Percentiles rank a stretch among this genome's conserved stretches.
Conservation (phyloP, 2,797 vertebrate genomes). For the Sebastes paucispinis region DNA sequence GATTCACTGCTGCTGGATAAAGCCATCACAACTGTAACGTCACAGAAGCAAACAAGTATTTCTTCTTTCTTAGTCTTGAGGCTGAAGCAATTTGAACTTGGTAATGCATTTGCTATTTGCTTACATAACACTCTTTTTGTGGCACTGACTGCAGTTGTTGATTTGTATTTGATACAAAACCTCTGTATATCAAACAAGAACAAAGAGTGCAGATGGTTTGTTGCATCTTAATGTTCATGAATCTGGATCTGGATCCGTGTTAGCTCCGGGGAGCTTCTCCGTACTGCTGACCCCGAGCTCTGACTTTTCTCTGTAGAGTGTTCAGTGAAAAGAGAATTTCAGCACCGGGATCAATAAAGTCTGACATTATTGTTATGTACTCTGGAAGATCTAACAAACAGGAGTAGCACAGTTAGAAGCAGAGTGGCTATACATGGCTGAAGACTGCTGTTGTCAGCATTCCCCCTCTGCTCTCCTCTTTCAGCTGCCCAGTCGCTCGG, state of each 20-base stretch:
- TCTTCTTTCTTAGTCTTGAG: neutral
- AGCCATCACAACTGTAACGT: neutral
- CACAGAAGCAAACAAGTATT: neutral
- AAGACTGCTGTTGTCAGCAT: slow-evolving; percentile 71
- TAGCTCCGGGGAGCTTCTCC: slow-evolving; percentile 23
- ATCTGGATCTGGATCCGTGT: slow-evolving; percentile 10
- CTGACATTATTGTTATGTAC: slow-evolving; percentile 28
- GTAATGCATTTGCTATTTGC: neutral
- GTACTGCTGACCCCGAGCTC: slow-evolving; percentile 17
- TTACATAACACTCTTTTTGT: neutral
- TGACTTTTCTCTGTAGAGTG: slow-evolving; percentile 19
- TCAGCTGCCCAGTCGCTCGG: slow-evolving; percentile 72
- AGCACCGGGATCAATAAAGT: slow-evolving; percentile 30
- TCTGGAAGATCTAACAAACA: slow-evolving; percentile 32
- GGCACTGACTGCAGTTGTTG: neutral
- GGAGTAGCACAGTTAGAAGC: slow-evolving; percentile 4
- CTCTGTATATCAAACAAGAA: neutral
- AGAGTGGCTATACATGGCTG: slow-evolving; percentile 42
- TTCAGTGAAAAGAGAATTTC: slow-evolving; percentile 20
- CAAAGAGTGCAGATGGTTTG: neutral
- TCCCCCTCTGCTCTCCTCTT: slow-evolving; percentile 66
- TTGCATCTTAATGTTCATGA: neutral
- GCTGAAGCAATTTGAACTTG: neutral
- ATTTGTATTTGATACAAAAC: slow-evolving; percentile 16
- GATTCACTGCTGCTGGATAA: neutral